These are phyloP conservation scores for Malurus melanocephalus DNA, from an alignment of 2,113 vertebrate species.

Conservation along the genomic window DNA sequence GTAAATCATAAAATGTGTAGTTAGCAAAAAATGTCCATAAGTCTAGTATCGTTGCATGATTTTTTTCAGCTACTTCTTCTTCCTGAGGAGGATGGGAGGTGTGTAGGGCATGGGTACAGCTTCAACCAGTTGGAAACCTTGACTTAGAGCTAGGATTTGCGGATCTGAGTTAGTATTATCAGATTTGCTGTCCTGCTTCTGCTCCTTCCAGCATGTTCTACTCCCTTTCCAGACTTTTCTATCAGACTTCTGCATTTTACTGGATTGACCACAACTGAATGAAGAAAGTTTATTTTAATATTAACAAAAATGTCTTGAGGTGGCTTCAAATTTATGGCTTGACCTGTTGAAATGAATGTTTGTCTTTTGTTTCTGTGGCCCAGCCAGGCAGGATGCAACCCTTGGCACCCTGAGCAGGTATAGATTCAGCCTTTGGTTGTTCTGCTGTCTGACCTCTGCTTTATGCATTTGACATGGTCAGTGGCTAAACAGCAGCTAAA, in stretches of 20 bases:
- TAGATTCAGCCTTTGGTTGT: neutral
- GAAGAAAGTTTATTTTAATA: neutral
- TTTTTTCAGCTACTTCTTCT: neutral
- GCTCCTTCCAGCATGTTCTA: neutral
- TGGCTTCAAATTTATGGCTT: neutral
- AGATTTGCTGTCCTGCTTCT: neutral
- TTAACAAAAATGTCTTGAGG: neutral
- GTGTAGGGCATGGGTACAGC: neutral
- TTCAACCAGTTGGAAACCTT: neutral
- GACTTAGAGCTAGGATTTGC: neutral
- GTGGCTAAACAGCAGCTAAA: neutral
- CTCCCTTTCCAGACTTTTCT: neutral
- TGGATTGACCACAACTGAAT: neutral
- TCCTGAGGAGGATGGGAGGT: neutral
- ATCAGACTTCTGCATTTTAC: neutral
- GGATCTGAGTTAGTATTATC: neutral
- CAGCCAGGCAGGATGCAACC: neutral
- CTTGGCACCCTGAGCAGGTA: neutral
- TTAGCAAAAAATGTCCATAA: neutral
- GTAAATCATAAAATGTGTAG: neutral
- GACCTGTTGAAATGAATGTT: neutral
- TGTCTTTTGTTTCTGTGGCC: neutral
- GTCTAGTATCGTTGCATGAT: neutral
- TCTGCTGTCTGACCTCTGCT: neutral
- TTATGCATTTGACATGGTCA: neutral